Percentiles rank a stretch among this genome's conserved stretches.
These are phyloP conservation scores for Meandrina meandrites DNA, from an alignment of 92 coral and sea anemone genomes.

Conservation along the genomic window DNA sequence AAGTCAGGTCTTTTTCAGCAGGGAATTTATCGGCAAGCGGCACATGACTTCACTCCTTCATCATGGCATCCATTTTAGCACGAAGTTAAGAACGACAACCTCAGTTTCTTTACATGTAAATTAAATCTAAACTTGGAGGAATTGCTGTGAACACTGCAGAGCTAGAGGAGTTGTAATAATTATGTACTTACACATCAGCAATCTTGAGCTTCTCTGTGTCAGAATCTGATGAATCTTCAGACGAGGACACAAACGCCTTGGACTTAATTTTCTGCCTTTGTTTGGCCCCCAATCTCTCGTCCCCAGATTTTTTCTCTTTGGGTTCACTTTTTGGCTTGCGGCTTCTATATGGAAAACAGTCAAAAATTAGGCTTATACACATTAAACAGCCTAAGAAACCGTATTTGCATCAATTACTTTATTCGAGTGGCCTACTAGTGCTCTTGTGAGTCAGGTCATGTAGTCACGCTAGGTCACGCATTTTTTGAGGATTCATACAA, in stretches of 20 bases:
- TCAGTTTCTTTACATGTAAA: too few species aligned
- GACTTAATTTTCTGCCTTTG: constrained; percentile 90
- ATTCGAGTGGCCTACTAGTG: not conserved
- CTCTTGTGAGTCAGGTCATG: too few species aligned
- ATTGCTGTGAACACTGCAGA: too few species aligned
- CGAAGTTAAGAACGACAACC: too few species aligned
- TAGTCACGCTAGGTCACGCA: not conserved
- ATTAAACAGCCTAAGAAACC: not conserved
- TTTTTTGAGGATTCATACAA: too few species aligned
- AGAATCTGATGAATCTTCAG: constrained; percentile 95
- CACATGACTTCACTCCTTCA: not conserved
- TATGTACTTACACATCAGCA: constrained; percentile 78
- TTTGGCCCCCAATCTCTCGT: constrained; percentile 79
- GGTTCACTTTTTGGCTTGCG: constrained; percentile 54
- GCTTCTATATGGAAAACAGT: constrained; percentile 19
- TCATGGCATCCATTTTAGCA: not conserved
- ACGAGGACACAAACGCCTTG: constrained; percentile 92
- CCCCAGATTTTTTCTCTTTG: constrained; percentile 40
- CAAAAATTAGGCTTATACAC: not conserved
- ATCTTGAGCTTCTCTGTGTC: constrained; percentile 92
- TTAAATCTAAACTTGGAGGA: too few species aligned
- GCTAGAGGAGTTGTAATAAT: too few species aligned
- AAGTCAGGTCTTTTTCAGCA: not conserved
- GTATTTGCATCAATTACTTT: too few species aligned
- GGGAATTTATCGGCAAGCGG: not conserved